Base-by-base conservation (phyloP, 1,140 invertebrate genomes). In the Drosophila varians region DNA sequence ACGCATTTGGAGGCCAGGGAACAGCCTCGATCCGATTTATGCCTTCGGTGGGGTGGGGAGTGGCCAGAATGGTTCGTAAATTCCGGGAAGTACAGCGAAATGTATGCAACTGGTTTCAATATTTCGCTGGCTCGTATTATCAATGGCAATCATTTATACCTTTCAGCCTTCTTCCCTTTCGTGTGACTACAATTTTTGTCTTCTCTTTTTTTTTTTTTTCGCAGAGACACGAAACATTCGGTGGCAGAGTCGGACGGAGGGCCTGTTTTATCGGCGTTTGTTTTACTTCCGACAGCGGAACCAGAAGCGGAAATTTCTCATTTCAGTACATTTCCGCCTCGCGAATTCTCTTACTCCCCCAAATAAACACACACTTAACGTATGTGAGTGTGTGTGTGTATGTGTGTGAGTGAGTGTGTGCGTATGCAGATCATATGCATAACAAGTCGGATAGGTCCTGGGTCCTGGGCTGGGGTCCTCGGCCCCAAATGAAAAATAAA, bases 271-370 rank as follows among this genome's bases (percentile, higher is more conserved):
- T 86, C 82, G 83, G 73, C 82, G 82, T 87, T 86, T 86, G 80
- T 86, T 86, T 86, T 87, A 86, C 73, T 86, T 86, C 80, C 80
- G 80, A 87, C 77, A 74, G 52, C 80, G 80, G 80, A 86, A 86
- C 82, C 80, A 86, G 80, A 87, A 86, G 69, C 80, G 80, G 80
- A 86, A 86, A 86, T 86, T 86, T 86, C 80, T 86, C 80, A 87
- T 86, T 86, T 87, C 82, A 77, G 76, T 86, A 86, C 80, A 86
- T 86, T 86, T 86, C 80, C 80, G 80, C 60, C 23, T 57, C 56
- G 74, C 82, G 58, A 66, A 45, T 42, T 55, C 71, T 47, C 47
- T 42, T 48, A 51, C 31, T 34, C 61, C 53, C 48, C 47, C 36
- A 2, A 12, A 45, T 56, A 62, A 62, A 34, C 54, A 62, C 14